Evolutionary conservation across 2,888 invertebrate genomes (phyloP).

Genomic region (Serripes groenlandicus): DNA sequence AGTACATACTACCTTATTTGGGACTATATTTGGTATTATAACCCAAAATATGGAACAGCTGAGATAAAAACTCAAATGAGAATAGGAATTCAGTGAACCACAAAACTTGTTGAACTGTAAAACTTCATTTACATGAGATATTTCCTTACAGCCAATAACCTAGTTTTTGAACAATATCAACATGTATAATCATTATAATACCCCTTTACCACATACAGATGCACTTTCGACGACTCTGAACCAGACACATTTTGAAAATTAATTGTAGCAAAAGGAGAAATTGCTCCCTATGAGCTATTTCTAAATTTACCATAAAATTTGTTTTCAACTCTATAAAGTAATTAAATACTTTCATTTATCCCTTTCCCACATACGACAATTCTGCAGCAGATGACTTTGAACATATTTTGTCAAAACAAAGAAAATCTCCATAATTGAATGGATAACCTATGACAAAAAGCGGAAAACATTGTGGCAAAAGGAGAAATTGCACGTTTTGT

Average conservation of each 20-base stretch:
- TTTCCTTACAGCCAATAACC: background rate
- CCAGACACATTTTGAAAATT: background rate
- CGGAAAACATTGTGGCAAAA: too few species aligned
- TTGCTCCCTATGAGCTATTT: background rate
- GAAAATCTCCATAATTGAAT: too few species aligned
- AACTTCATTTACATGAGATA: constrained; percentile 9
- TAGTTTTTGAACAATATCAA: background rate
- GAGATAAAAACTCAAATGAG: constrained; percentile 4
- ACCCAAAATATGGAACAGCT: background rate
- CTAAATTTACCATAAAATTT: background rate
- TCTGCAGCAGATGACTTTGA: too few species aligned
- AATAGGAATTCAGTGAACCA: constrained; percentile 15
- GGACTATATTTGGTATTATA: background rate
- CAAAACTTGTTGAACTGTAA: constrained; percentile 11
- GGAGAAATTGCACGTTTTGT: too few species aligned
- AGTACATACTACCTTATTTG: background rate
- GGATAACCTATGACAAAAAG: too few species aligned
- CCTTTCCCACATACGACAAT: too few species aligned
- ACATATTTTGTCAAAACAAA: constrained; percentile 1
- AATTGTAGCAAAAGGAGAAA: background rate
- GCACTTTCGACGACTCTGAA: background rate
- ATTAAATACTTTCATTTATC: background rate
- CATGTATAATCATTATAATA: background rate
- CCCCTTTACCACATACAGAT: background rate
- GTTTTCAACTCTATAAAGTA: background rate